Evolutionary conservation across 2,797 vertebrate genomes (phyloP), one percentile per base, ranked within the genome.

Genomic region (Huso huso): DNA sequence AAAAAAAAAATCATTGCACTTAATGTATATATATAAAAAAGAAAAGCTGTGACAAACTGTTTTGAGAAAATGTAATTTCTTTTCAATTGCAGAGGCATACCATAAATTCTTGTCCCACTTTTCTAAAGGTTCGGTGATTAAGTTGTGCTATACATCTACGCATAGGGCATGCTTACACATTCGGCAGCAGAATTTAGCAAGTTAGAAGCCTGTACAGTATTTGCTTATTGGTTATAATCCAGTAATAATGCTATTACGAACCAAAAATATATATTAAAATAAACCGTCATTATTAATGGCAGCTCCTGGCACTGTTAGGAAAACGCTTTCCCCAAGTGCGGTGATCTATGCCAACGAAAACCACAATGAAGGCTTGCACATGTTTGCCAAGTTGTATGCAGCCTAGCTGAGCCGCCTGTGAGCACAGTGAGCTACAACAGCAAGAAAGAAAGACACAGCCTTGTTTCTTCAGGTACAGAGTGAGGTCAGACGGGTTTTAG

Each of bases 221-320:
- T 48, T 49, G 13, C 50, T 13, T 65, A 62, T 62, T 48, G 52
- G 58, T 57, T 53, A 63, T 23, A 13, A 23, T 51, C 65, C 58
- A n/a, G 49, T 18, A 77, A 74, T 51, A 72, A 66, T 67, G 37
- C 72, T 15, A 66, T 49, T 15, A 64, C 70, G 69, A 37, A 37
- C 23, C 23, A 37, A 37, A 37, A 37, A 37, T 37, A 37, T 37
- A 37, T 37, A 37, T 37, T 37, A 37, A 37, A 37, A 37, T 37
- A 37, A 37, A 37, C 23, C 23, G 23, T 37, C 23, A 37, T 37
- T 37, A 37, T 37, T 37, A 37, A 37, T 37, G 23, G 23, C 4
- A 37, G 23, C 23, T 37, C 23, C 23, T 37, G 23, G 23, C 23
- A 37, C 23, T 37, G 23, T 37, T 37, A 37, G 23, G 23, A 37